Evolutionary conservation across 2,113 vertebrate genomes (phyloP).

Genomic region (Dicaeum eximium): DNA sequence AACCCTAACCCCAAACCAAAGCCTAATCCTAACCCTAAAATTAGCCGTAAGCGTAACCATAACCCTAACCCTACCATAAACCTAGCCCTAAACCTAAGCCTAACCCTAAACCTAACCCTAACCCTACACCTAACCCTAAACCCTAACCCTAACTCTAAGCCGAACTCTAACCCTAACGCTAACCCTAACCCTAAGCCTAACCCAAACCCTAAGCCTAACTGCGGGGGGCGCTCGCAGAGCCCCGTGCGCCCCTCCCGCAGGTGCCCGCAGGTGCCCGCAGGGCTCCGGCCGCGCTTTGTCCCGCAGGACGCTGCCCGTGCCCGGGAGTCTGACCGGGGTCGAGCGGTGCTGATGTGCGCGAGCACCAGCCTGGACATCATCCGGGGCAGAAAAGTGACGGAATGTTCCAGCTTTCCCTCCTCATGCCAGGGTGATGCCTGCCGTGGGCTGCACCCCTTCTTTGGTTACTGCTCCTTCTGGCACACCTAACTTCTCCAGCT

Average conservation of each 20-base stretch:
- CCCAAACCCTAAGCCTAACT: too few species aligned
- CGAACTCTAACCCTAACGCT: too few species aligned
- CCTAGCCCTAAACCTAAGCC: too few species aligned
- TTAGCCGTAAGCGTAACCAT: too few species aligned
- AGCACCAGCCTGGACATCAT: background rate
- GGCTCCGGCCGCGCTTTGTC: background rate
- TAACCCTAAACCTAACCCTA: too few species aligned
- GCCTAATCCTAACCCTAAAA: too few species aligned
- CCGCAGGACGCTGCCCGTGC: fast-evolving
- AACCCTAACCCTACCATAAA: too few species aligned
- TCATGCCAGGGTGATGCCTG: background rate
- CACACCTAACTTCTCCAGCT: fast-evolving
- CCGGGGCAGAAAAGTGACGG: background rate
- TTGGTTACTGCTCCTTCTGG: background rate
- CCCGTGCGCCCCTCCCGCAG: fast-evolving
- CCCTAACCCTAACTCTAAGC: too few species aligned
- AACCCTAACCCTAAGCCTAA: too few species aligned
- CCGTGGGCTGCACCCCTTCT: background rate
- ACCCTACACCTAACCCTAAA: too few species aligned
- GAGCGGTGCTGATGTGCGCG: fast-evolving
- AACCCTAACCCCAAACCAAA: too few species aligned
- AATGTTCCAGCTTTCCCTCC: background rate
- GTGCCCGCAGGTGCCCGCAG: background rate
- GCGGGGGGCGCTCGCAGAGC: background rate
- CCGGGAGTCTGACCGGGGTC: background rate